Conservation (phyloP, 2,797 vertebrate species). For the Cryptoblepharus egeriae region DNA sequence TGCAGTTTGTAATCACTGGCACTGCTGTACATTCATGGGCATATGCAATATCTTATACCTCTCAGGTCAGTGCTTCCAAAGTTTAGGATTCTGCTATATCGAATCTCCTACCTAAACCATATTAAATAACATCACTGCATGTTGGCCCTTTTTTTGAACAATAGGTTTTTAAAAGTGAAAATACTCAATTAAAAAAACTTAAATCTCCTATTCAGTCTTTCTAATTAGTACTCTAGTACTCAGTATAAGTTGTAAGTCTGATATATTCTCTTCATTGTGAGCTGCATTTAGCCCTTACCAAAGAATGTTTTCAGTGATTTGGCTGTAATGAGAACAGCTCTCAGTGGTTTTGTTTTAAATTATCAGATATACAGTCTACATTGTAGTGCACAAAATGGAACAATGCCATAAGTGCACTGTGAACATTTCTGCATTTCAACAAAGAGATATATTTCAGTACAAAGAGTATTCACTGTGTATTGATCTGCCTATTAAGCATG, state of each 20-base stretch:
- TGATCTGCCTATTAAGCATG: constrained; percentile 18
- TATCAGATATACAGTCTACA: constrained; percentile 33
- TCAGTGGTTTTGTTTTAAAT: not conserved
- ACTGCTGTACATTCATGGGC: too few species aligned
- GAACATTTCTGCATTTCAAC: constrained; percentile 25
- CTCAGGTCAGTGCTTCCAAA: too few species aligned
- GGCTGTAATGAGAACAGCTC: constrained; percentile 15
- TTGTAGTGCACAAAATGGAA: not conserved
- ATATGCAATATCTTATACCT: too few species aligned
- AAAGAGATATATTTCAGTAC: constrained; percentile 3
- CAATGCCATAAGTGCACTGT: not conserved
- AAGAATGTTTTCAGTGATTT: constrained; percentile 16
- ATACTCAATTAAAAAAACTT: not conserved
- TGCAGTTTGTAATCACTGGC: too few species aligned
- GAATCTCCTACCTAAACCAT: not conserved
- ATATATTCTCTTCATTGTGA: constrained; percentile 21
- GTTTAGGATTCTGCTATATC: too few species aligned
- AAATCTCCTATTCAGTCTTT: constrained; percentile 3
- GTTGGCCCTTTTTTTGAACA: too few species aligned
- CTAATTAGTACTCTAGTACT: not conserved
- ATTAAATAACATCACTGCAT: not conserved
- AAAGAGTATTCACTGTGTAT: not conserved
- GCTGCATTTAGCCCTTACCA: not conserved
- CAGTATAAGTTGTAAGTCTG: constrained; percentile 22
- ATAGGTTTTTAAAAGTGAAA: not conserved